These are phyloP conservation scores for Exaiptasia diaphana DNA, from an alignment of 64 coral and sea anemone genomes.

Conservation along the genomic window DNA sequence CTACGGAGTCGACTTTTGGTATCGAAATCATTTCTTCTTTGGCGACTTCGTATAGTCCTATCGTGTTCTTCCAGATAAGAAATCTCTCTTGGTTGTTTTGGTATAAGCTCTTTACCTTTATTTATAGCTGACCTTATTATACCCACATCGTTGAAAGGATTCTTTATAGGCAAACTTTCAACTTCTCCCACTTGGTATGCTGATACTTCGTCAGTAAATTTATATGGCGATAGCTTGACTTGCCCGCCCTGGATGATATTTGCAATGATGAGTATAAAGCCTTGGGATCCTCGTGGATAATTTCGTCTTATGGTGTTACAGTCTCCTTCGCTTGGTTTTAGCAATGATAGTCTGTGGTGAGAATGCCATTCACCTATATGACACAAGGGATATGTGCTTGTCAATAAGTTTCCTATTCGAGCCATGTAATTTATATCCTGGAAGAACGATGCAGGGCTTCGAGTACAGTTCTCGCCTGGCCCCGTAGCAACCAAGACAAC, in stretches of 20 bases:
- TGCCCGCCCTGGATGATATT: slow-evolving; percentile 12
- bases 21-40: background rate
- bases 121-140: background rate
- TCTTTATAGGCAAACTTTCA: background rate
- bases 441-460: slow-evolving; percentile 57
- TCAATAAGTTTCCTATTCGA: slow-evolving; percentile 37
- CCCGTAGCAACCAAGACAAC: slow-evolving; percentile 62
- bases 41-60: background rate
- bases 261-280: slow-evolving; percentile 72
- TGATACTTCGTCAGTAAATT: slow-evolving; percentile 7
- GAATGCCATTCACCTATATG: slow-evolving; percentile 91
- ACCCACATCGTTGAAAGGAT: slow-evolving; percentile 8
- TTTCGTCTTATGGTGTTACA: slow-evolving; percentile 57
- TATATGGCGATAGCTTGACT: slow-evolving; percentile 61
- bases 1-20: background rate
- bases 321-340: slow-evolving; percentile 62
- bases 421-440: slow-evolving; percentile 68
- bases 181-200: background rate
- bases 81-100: background rate
- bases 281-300: slow-evolving; percentile 47
- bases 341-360: slow-evolving; percentile 49
- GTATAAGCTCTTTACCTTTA: background rate
- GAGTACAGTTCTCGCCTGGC: slow-evolving; percentile 48
- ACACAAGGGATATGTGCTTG: slow-evolving; percentile 51
- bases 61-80: background rate